Conservation (phyloP, 2,888 invertebrate species). For the Cephalotes varians region DNA sequence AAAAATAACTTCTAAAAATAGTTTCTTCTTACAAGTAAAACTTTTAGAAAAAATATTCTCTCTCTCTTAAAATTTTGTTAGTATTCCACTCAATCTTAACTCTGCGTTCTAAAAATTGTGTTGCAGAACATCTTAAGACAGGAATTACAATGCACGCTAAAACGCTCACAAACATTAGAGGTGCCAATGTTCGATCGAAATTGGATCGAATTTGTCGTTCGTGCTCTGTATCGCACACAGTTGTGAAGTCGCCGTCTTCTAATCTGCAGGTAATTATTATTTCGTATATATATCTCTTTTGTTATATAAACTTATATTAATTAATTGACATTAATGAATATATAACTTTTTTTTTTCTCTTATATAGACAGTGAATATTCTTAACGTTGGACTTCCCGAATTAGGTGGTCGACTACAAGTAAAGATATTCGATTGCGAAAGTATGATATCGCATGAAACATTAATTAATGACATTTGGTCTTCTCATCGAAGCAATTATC, state of each 20-base stretch:
- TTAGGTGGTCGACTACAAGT: constrained; percentile 79
- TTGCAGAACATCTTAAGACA: constrained; percentile 79
- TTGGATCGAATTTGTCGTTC: constrained; percentile 75
- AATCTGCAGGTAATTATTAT: constrained; percentile 71
- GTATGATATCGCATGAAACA: constrained; percentile 73
- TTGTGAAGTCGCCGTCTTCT: constrained; percentile 74
- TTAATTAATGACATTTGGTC: constrained; percentile 79
- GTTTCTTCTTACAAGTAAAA: not conserved
- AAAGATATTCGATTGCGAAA: constrained; percentile 82
- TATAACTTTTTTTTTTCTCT: constrained; percentile 1
- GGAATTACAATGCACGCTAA: constrained; percentile 81
- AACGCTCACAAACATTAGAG: constrained; percentile 81
- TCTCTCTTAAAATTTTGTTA: not conserved
- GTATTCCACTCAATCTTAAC: not conserved
- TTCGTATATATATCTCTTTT: constrained; percentile 9
- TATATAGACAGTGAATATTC: constrained; percentile 74
- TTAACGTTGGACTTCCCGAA: constrained; percentile 78
- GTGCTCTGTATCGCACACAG: constrained; percentile 77
- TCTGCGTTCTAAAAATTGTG: not conserved
- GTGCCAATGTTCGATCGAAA: constrained; percentile 71
- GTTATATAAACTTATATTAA: constrained; percentile 10
- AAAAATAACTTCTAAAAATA: not conserved
- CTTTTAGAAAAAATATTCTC: not conserved
- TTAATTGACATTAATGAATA: constrained; percentile 14
- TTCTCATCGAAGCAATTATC: constrained; percentile 82